Conservation (phyloP, 2,113 vertebrate species). For the Corythornis vintsioides region DNA sequence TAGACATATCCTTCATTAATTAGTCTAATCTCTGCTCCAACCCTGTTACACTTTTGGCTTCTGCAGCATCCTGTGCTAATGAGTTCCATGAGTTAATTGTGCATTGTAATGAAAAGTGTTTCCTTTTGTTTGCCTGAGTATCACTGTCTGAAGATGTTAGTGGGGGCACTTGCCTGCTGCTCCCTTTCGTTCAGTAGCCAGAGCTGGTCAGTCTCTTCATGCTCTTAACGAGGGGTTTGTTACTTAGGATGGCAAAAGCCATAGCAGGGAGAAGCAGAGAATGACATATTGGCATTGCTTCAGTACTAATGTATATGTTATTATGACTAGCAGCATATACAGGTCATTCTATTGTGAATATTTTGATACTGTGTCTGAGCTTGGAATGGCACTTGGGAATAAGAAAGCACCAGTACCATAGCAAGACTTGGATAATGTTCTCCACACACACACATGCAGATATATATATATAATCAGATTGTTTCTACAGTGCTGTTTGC, state of each 20-base stretch:
- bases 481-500: neutral
- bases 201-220: neutral
- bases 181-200: neutral
- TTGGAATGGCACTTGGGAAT: neutral
- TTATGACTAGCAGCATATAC: neutral
- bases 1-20: constrained; percentile 51
- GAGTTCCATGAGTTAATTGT: constrained; percentile 39
- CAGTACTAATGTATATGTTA: neutral
- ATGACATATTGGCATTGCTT: neutral
- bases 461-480: neutral
- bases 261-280: neutral
- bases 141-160: neutral
- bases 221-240: neutral
- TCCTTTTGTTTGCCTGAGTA: constrained; percentile 56
- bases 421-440: neutral
- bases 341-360: neutral
- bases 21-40: constrained; percentile 50
- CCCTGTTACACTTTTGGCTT: constrained; percentile 28
- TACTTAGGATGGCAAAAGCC: neutral
- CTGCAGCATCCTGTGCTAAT: constrained; percentile 51
- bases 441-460: neutral
- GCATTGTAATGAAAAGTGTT: constrained; percentile 34
- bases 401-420: neutral
- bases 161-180: neutral
- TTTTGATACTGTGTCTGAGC: neutral